Conservation (phyloP, 2,113 vertebrate genomes). For the Hemicordylus capensis region DNA sequence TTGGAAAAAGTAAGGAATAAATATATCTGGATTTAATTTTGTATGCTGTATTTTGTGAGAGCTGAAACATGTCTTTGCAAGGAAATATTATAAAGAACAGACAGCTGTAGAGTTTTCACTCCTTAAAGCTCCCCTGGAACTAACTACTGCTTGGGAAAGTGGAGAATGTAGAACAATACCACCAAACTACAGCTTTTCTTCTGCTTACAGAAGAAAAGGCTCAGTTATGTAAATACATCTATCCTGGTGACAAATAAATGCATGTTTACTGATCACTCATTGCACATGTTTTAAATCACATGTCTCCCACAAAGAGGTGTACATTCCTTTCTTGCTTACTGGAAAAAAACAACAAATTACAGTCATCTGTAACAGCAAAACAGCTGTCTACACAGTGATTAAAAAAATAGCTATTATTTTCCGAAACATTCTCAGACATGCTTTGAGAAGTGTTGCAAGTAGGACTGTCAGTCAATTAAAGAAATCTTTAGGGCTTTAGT, state of each 20-base stretch:
- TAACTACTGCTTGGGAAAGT: neutral
- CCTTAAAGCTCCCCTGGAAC: neutral
- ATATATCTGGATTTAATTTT: neutral
- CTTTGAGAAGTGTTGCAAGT: neutral
- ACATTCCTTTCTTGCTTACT: neutral
- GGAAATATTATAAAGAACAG: too few relatives aligned
- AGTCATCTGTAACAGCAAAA: neutral
- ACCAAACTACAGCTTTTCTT: neutral
- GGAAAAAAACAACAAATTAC: neutral
- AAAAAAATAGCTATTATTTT: neutral
- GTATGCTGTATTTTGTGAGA: neutral
- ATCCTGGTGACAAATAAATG: neutral
- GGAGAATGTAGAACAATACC: neutral
- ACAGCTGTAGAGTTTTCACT: neutral
- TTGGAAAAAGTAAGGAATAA: too few relatives aligned
- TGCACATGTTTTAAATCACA: neutral
- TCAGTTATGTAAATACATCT: neutral
- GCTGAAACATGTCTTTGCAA: neutral
- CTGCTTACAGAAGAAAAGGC: neutral
- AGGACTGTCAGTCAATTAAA: neutral
- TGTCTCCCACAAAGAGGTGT: neutral
- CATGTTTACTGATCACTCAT: neutral
- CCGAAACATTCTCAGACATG: neutral
- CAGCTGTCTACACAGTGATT: neutral
- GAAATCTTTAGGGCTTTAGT: too few relatives aligned